Conservation (phyloP, 2,113 vertebrate species). For the Rhinopomastus cyanomelas region DNA sequence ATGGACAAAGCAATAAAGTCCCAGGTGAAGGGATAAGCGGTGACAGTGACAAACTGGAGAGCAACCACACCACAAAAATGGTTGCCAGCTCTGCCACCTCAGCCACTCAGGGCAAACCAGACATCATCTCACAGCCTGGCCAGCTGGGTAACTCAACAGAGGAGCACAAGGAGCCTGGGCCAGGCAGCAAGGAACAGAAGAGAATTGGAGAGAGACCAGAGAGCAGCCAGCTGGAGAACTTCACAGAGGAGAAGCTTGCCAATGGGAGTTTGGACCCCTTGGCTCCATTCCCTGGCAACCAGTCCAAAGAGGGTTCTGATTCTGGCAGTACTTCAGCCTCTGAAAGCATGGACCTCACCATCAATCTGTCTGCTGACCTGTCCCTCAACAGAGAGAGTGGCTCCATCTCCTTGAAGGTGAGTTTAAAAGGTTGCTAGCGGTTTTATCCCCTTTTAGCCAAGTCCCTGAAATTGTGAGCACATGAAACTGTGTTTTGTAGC, state of each 20-base stretch:
- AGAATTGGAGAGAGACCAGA: constrained; percentile 31
- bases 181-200: constrained; percentile 3
- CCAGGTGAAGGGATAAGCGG: constrained; percentile 17
- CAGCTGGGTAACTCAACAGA: not conserved
- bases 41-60: constrained; percentile 67
- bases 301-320: constrained; percentile 78
- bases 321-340: constrained; percentile 80
- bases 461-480: not conserved
- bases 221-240: constrained; percentile 69
- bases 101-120: constrained; percentile 43
- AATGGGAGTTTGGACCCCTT: constrained; percentile 68
- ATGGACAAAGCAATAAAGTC: constrained; percentile 31
- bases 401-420: constrained; percentile 85
- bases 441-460: not conserved
- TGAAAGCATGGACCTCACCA: constrained; percentile 81
- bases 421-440: not conserved
- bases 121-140: constrained; percentile 5
- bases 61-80: constrained; percentile 68
- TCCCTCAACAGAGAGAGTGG: constrained; percentile 80
- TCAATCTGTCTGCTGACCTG: constrained; percentile 78
- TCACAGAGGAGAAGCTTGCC: constrained; percentile 52
- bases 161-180: not conserved
- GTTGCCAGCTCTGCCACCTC: constrained; percentile 49
- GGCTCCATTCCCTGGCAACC: not conserved
- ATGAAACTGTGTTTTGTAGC: not conserved